Evolutionary conservation across 2,888 invertebrate species (phyloP).

Genomic region (Orchesellides sinensis): DNA sequence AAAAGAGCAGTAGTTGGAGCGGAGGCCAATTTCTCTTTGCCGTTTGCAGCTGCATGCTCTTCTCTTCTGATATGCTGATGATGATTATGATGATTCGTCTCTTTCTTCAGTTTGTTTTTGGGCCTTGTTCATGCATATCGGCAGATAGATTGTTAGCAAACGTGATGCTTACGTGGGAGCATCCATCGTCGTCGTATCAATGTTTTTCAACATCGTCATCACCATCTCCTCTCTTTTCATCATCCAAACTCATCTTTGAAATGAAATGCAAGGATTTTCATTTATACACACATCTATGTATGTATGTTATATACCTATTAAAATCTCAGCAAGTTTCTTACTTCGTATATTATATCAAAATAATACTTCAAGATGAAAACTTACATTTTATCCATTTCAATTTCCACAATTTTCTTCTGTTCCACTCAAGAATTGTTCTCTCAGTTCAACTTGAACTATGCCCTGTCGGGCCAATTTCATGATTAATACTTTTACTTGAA

Average conservation of each 20-base stretch:
- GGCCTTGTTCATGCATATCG: conserved; percentile 16
- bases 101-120: conserved; percentile 39
- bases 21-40: conserved; percentile 52
- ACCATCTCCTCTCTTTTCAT: conserved; percentile 13
- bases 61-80: conserved; percentile 12
- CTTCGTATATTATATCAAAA: too few species aligned
- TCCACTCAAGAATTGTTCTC: conserved; percentile 14
- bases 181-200: background rate
- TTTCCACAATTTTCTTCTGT: conserved; percentile 24
- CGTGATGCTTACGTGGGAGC: conserved; percentile 9
- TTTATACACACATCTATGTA: background rate
- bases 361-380: conserved; percentile 6
- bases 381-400: conserved; percentile 38
- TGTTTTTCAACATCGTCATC: background rate
- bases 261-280: conserved; percentile 44
- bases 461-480: conserved; percentile 54
- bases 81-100: conserved; percentile 50
- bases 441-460: conserved; percentile 33
- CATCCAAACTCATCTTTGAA: conserved; percentile 30
- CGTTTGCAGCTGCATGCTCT: background rate
- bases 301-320: too few species aligned
- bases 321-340: too few species aligned
- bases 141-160: conserved; percentile 41
- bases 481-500: conserved; percentile 52
- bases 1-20: conserved; percentile 36